phyloP scores from a whole-genome alignment of 2,888 invertebrate genomes.

The Mimumesa dahlbomi region DNA sequence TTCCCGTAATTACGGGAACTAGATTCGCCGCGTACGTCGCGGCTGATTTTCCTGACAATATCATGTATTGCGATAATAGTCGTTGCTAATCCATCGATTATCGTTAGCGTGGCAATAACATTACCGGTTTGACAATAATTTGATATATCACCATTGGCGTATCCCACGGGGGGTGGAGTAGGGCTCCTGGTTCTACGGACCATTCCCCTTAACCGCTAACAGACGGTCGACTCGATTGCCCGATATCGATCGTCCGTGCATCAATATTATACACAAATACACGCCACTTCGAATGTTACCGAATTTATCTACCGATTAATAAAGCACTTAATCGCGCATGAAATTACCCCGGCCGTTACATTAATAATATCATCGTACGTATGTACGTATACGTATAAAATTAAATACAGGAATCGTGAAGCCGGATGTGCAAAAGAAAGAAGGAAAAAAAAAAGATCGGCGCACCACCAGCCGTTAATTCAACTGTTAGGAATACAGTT shows the following conservation, averaged over 20 bases:
- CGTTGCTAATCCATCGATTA: slow-evolving; percentile 66
- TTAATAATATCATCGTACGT: slow-evolving; percentile 8
- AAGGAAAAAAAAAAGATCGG: too few relatives aligned
- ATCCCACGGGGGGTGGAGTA: slow-evolving; percentile 44
- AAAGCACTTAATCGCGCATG: slow-evolving; percentile 54
- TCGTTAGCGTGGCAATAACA: slow-evolving; percentile 64
- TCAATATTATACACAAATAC: slow-evolving; percentile 50
- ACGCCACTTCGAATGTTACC: slow-evolving; percentile 39
- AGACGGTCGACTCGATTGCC: slow-evolving; percentile 64
- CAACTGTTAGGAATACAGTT: too few relatives aligned
- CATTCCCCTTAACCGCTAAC: slow-evolving; percentile 62
- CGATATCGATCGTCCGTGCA: slow-evolving; percentile 59
- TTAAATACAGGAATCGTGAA: too few relatives aligned
- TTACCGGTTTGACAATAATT: slow-evolving; percentile 67
- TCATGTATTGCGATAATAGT: slow-evolving; percentile 58
- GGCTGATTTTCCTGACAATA: slow-evolving; percentile 50
- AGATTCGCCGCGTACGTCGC: not conserved
- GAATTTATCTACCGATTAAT: slow-evolving; percentile 62
- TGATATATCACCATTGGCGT: slow-evolving; percentile 62
- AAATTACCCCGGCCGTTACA: slow-evolving; percentile 37
- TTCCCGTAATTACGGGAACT: too few relatives aligned
- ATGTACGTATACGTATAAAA: too few relatives aligned
- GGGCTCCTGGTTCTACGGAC: slow-evolving; percentile 45
- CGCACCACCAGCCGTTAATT: too few relatives aligned
- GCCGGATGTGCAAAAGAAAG: too few relatives aligned